Base-by-base conservation (phyloP, 2,888 invertebrate species). In the Nymphalis urticae region DNA sequence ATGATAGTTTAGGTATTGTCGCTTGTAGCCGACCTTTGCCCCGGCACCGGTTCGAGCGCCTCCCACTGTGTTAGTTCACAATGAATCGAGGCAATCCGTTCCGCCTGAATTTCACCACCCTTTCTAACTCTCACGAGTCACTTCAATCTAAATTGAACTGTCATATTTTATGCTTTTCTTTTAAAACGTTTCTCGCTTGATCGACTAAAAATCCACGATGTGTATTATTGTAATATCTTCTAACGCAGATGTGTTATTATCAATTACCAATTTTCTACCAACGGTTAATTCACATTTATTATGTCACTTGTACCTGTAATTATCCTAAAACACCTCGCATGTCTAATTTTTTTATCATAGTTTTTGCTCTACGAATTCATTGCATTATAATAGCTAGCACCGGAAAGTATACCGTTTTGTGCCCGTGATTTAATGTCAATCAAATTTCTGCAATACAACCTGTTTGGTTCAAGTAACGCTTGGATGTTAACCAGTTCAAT, bases 71-170 rank as follows among this genome's bases (percentile, higher is more conserved):
- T 74, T 76, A 76, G 77, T 76, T 82, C 76, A 84, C 84, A 86
- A 84, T 83, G 79, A 75, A 77, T 80, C 77, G 80, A 82, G 80
- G 81, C 80, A 78, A 86, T 90, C 81, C 79, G 88, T 87, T 88
- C 84, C 87, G 88, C 83, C 74, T 83, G 82, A 86, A 84, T 86
- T 83, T 87, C 83, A 82, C 84, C 82, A 82, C 80, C 81, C 82
- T 82, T 83, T 81, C 82, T 82, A 82, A 83, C 84, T 85, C 86
- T 85, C 84, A 80, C 85, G 79, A 75, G 74, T 78, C 76, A 79
- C 79, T 82, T 89, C 85, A 84, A 85, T 88, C 86, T 86, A 87
- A 87, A 90, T 89, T 86, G 87, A 86, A 84, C 83, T 86, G 88
- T 89, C 89, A 87, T 84, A 86, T 87, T 85, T 83, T 85, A 83